Evolutionary conservation across 2,888 invertebrate genomes (phyloP), one percentile per base, ranked within the genome.

Genomic region (Parochlus steinenii): DNA sequence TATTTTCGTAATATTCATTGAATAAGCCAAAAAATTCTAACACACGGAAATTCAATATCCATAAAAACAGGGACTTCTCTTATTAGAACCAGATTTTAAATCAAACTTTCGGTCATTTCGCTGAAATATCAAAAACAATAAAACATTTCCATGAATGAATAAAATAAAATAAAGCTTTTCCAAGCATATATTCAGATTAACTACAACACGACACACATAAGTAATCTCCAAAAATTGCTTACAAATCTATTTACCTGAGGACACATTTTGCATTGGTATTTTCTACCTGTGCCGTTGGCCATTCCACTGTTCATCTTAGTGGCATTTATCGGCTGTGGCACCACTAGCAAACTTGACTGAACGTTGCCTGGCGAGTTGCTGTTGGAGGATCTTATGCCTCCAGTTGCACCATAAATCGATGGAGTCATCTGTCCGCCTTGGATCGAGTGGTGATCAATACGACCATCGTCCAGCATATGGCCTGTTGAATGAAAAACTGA

Each of bases 201-300:
- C n/a, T n/a, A n/a, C n/a, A n/a, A n/a, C n/a, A n/a, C n/a, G n/a
- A n/a, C n/a, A n/a, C n/a, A n/a, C n/a, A n/a, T n/a, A n/a, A n/a
- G n/a, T n/a, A n/a, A n/a, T n/a, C n/a, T n/a, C n/a, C n/a, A n/a
- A n/a, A n/a, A n/a, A n/a, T n/a, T n/a, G n/a, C n/a, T n/a, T n/a
- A 6, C 5, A 7, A 11, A 7, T 10, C 10, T 15, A 17, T 30
- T 36, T 18, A 30, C 36, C 30, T 36, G 36, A 8, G 36, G 36
- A n/a, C n/a, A n/a, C n/a, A n/a, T n/a, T n/a, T n/a, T n/a, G 72
- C 89, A 89, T 58, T 86, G 86, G 63, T 89, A 90, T 63, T 89
- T 90, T 55, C 89, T 48, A 32, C 60, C 59, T n/a, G 48, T 37
- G 34, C 52, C 53, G 31, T 54, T 53, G 5, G 51, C 47, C 4